These are phyloP conservation scores for Coracopsis vasa DNA, from an alignment of 2,113 vertebrate species.

Conservation along the genomic window DNA sequence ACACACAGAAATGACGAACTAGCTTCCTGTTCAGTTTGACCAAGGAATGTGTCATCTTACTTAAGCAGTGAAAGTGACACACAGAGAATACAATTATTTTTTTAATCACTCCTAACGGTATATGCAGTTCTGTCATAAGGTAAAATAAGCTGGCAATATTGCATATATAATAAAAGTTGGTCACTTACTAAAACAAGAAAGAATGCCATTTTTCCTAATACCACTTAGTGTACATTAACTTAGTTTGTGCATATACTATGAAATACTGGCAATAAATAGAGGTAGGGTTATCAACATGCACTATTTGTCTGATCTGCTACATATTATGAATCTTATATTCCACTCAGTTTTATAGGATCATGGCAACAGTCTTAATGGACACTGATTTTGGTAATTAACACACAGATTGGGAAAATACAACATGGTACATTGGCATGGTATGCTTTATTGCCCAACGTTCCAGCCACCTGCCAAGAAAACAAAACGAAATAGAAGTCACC, in stretches of 20 bases:
- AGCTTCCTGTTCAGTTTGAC: not conserved
- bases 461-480: not conserved
- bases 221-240: not conserved
- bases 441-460: not conserved
- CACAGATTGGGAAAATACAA: not conserved
- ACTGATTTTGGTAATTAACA: not conserved
- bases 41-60: rapidly evolving
- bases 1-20: not conserved
- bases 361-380: not conserved
- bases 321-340: not conserved
- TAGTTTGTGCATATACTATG: not conserved
- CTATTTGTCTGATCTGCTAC: not conserved
- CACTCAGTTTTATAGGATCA: not conserved
- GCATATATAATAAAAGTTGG: not conserved
- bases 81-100: not conserved
- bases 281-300: not conserved
- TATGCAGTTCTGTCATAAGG: not conserved
- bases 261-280: not conserved
- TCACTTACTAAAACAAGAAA: not conserved
- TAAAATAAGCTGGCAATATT: not conserved
- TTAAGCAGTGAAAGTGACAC: not conserved
- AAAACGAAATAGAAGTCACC: not conserved
- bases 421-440: not conserved
- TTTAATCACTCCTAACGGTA: not conserved
- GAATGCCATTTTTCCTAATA: not conserved